Conservation (phyloP, 2,888 invertebrate genomes). For the Phyllotreta striolata region DNA sequence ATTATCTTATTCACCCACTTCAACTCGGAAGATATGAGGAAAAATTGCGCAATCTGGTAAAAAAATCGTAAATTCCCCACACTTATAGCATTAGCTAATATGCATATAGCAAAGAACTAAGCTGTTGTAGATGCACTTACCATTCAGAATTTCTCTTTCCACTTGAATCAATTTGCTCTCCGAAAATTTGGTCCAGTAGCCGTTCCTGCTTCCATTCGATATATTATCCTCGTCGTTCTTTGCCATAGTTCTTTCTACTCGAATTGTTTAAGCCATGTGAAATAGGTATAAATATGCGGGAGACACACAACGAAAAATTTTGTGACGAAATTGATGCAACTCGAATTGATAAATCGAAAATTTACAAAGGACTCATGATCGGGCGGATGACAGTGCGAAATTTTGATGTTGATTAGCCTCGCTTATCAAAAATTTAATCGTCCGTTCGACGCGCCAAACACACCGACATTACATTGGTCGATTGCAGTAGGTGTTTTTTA, state of each 20-base stretch:
- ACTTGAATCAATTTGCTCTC: conserved; percentile 78
- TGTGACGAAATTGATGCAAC: conserved; percentile 4
- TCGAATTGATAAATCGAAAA: conserved; percentile 9
- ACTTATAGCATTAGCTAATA: neutral
- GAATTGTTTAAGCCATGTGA: neutral
- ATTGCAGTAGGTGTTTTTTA: too few relatives aligned
- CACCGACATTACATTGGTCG: too few relatives aligned
- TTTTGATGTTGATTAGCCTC: conserved; percentile 5
- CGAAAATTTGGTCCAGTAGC: conserved; percentile 78
- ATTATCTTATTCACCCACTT: too few relatives aligned
- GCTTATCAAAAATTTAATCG: too few relatives aligned
- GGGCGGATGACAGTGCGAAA: conserved; percentile 10
- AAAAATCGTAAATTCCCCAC: neutral
- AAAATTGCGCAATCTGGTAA: too few relatives aligned
- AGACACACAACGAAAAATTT: conserved; percentile 14
- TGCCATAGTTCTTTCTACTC: conserved; percentile 5
- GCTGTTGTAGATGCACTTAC: conserved; percentile 63
- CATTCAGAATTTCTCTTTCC: conserved; percentile 83
- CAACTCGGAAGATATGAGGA: too few relatives aligned
- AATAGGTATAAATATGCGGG: neutral
- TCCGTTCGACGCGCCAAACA: too few relatives aligned
- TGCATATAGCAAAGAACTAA: too few relatives aligned
- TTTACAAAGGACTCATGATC: conserved; percentile 17
- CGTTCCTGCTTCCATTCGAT: conserved; percentile 6
- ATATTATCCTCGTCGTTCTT: conserved; percentile 9